These are phyloP conservation scores for Amphiura filiformis DNA, from an alignment of 35 echinoderm and acorn worm genomes.

Conservation along the genomic window DNA sequence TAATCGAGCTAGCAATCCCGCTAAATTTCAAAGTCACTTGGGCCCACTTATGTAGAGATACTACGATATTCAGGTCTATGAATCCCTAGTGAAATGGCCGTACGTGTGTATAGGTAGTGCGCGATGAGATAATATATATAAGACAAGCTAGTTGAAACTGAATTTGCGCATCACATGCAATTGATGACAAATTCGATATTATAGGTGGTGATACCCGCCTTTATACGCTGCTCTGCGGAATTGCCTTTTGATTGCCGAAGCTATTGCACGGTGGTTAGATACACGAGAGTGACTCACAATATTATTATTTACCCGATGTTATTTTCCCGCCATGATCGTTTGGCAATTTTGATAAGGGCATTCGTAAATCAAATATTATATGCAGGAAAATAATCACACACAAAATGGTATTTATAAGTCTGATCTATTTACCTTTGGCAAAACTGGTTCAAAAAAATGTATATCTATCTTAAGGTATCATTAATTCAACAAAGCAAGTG, in stretches of 20 bases:
- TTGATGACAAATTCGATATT: conserved; percentile 7
- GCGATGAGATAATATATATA: not conserved
- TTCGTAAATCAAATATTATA: too few species aligned
- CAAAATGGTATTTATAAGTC: too few species aligned
- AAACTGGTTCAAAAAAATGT: too few species aligned
- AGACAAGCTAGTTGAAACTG: not conserved
- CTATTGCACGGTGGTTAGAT: not conserved
- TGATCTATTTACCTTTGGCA: too few species aligned
- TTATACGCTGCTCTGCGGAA: not conserved
- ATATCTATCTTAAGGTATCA: too few species aligned
- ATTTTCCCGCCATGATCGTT: too few species aligned
- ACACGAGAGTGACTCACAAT: not conserved
- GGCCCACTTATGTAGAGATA: not conserved
- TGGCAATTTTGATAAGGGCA: too few species aligned
- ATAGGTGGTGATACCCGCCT: not conserved
- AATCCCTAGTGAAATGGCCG: not conserved
- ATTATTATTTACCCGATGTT: not conserved
- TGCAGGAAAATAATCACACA: too few species aligned
- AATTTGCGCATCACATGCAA: not conserved
- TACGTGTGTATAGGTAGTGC: not conserved
- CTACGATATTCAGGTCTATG: not conserved
- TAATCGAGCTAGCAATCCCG: not conserved
- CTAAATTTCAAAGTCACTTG: conserved; percentile 8
- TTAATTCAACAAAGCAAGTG: too few species aligned
- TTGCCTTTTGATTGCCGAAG: not conserved